Conservation (phyloP, 1,140 invertebrate species). For the Uloborus diversus region DNA sequence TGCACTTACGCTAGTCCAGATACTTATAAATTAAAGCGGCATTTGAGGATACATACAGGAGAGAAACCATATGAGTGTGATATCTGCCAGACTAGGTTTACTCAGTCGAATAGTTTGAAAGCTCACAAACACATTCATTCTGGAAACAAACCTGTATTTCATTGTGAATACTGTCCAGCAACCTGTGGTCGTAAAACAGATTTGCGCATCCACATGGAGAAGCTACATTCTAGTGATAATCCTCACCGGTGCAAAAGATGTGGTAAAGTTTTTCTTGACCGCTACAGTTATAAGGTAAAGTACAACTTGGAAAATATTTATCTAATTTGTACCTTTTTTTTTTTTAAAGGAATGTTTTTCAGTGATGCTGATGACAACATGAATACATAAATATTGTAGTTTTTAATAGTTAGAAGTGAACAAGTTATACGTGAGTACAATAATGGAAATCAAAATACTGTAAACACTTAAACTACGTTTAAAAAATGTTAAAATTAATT, state of each 20-base stretch:
- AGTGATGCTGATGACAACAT: too few relatives aligned
- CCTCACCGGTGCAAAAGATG: conserved; percentile 93
- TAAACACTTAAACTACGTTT: too few relatives aligned
- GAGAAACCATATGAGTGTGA: conserved; percentile 75
- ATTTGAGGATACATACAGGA: conserved; percentile 73
- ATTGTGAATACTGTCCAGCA: conserved; percentile 93
- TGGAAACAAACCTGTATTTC: conserved; percentile 92
- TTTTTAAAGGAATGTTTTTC: too few relatives aligned
- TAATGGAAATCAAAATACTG: too few relatives aligned
- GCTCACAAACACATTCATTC: conserved; percentile 95
- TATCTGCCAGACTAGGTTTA: conserved; percentile 80
- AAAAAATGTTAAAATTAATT: too few relatives aligned
- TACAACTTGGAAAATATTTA: too few relatives aligned
- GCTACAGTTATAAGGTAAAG: conserved; percentile 69
- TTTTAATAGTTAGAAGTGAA: too few relatives aligned
- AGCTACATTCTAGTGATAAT: conserved; percentile 92
- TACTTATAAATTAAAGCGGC: conserved; percentile 88
- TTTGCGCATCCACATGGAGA: conserved; percentile 94
- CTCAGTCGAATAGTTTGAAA: conserved; percentile 94
- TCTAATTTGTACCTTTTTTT: too few relatives aligned
- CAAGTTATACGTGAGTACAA: too few relatives aligned
- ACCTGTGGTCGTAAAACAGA: conserved; percentile 97
- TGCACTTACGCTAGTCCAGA: conserved; percentile 98
- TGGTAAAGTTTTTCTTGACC: conserved; percentile 90
- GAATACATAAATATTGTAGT: too few relatives aligned